Evolutionary conservation across 2,797 vertebrate genomes (phyloP), one percentile per base, ranked within the genome.

Genomic region (Melanotaenia parkinsoni): DNA sequence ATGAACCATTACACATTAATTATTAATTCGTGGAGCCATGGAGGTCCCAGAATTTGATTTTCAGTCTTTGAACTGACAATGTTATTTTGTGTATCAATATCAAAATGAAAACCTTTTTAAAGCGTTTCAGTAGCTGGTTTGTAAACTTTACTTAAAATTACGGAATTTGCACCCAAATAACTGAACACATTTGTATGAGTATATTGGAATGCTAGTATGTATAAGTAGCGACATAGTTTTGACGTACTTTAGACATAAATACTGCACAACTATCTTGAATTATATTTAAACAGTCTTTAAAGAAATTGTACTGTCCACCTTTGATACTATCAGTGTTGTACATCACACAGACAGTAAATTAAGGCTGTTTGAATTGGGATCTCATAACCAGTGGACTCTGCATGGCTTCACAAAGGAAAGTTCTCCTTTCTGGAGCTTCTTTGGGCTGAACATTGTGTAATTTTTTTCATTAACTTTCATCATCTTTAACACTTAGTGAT

Each of bases 401-500:
- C 47, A 20, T 4, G 10, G 33, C 68, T 65, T 64, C 54, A 43
- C 57, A 67, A n/a, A 50, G 67, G 68, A 50, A 65, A 30, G 22
- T 43, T 43, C 66, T 79, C 38, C 43, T 14, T 56, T 63, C 37
- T 5, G 0, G 28, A 56, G 54, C 54, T 26, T 45, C 11, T 47
- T 70, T 66, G 66, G 38, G 10, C 0, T 69, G 73, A 38, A 40
- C 58, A 28, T 57, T 4, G 60, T 68, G 62, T 63, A 47, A 58
- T 58, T 78, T 74, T 1, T 63, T 50, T 26, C 22, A 26, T 4
- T 53, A 71, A 63, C 63, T 74, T 56, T 12, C 33, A 50, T 58
- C 58, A 69, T 6, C 43, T 59, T 60, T 73, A 67, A 12, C 65
- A 32, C 65, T 59, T n/a, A 0, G 71, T 16, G 58, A 77, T 51